A percentile compares a stretch with the other conserved stretches of the same genome.
Conservation (phyloP, 1,140 invertebrate genomes). For the Wiebesia pumilae region DNA sequence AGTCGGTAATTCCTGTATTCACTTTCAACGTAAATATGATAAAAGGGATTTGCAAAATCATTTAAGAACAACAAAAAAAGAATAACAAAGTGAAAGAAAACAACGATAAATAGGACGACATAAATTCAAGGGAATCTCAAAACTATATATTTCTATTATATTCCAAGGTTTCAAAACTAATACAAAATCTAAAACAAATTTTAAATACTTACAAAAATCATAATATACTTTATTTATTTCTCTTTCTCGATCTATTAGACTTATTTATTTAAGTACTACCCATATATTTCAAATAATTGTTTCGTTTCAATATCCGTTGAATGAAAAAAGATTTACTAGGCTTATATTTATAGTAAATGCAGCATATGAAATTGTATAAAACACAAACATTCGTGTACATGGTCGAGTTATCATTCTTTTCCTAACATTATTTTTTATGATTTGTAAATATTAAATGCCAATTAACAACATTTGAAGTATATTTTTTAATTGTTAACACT, state of each 20-base stretch:
- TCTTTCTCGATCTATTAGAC: not conserved
- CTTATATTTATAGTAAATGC: too few relatives aligned
- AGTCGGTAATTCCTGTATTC: not conserved
- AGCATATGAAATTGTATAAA: too few relatives aligned
- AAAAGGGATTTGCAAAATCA: not conserved
- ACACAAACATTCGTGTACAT: too few relatives aligned
- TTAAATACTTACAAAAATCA: not conserved
- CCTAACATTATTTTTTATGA: too few relatives aligned
- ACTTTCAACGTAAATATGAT: not conserved
- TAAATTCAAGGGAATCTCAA: not conserved
- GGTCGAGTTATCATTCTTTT: too few relatives aligned
- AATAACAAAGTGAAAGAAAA: not conserved
- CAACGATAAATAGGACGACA: not conserved
- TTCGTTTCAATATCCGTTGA: not conserved
- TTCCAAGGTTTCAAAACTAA: too few relatives aligned
- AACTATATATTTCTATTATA: too few relatives aligned
- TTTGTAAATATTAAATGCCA: too few relatives aligned
- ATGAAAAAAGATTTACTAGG: too few relatives aligned
- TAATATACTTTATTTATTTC: not conserved
- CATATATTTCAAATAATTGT: too few relatives aligned
- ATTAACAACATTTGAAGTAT: too few relatives aligned
- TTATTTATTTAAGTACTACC: not conserved
- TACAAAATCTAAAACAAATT: not conserved
- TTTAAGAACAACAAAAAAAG: conserved; percentile 1
- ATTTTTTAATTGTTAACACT: too few relatives aligned